Evolutionary conservation across 2,113 vertebrate genomes (phyloP).

Genomic region (Nothobranchius furzeri): DNA sequence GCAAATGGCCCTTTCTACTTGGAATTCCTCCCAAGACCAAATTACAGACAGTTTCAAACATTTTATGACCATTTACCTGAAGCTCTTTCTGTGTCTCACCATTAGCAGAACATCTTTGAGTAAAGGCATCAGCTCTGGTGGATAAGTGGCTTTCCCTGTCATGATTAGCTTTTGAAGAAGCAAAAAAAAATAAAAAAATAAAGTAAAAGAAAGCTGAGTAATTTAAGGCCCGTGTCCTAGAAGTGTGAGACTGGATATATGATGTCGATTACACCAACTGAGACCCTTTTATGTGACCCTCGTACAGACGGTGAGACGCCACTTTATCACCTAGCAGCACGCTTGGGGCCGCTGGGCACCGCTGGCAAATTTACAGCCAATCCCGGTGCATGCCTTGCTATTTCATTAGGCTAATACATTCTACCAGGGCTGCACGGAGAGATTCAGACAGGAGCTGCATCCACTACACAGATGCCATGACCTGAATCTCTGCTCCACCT

Average conservation of each 20-base stretch:
- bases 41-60: conserved; percentile 48
- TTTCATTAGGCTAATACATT: conserved; percentile 81
- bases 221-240: conserved; percentile 59
- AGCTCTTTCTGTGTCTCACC: conserved; percentile 27
- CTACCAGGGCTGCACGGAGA: conserved; percentile 45
- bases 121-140: conserved; percentile 33
- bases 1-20: conserved; percentile 13
- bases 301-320: conserved; percentile 34
- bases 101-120: conserved; percentile 36
- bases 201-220: conserved; percentile 24
- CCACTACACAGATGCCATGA: conserved; percentile 51
- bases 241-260: conserved; percentile 66
- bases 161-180: conserved; percentile 40
- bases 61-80: conserved; percentile 44
- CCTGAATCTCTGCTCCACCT: conserved; percentile 62
- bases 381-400: conserved; percentile 39
- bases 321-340: conserved; percentile 61
- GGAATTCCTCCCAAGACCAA: conserved; percentile 32
- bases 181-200: conserved; percentile 14
- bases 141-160: conserved; percentile 48
- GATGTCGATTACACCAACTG: conserved; percentile 70
- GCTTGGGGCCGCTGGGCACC: conserved; percentile 23
- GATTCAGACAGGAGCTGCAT: conserved; percentile 35
- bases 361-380: conserved; percentile 60
- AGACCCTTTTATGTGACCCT: conserved; percentile 70